A percentile compares a stretch with the other conserved stretches of the same genome.
Evolutionary conservation across 2,113 vertebrate species (phyloP).

Genomic region (Aythya baeri): DNA sequence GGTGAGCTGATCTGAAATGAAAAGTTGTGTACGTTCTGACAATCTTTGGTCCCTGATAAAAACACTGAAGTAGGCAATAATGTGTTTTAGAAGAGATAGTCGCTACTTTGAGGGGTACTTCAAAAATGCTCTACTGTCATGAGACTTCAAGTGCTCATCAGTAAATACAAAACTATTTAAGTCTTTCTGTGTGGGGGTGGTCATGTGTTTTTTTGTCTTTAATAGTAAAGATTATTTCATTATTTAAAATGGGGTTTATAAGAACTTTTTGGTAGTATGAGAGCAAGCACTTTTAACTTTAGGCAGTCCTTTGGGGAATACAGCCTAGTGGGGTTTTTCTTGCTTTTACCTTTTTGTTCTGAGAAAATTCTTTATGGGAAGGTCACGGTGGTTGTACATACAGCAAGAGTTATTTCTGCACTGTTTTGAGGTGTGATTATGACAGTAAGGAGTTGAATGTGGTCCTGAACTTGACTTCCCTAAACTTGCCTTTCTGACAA

Average conservation of each 20-base stretch:
- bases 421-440: not conserved
- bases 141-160: not conserved
- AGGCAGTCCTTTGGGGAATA: not conserved
- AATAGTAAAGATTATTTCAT: not conserved
- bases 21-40: not conserved
- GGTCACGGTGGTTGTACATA: not conserved
- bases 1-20: not conserved
- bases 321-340: not conserved
- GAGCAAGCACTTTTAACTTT: not conserved
- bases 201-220: too few relatives aligned
- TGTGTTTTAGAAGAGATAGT: not conserved
- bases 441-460: not conserved
- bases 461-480: not conserved
- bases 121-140: not conserved
- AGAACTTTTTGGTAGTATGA: not conserved
- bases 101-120: not conserved
- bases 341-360: not conserved
- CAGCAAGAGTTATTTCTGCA: not conserved
- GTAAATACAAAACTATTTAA: not conserved
- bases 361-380: not conserved
- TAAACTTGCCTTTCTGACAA: not conserved
- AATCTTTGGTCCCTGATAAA: not conserved
- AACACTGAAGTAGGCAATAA: not conserved
- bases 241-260: not conserved
- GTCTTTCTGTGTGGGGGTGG: rapidly evolving